Evolutionary conservation across 2,888 invertebrate genomes (phyloP).

Genomic region (Diabrotica balteata): DNA sequence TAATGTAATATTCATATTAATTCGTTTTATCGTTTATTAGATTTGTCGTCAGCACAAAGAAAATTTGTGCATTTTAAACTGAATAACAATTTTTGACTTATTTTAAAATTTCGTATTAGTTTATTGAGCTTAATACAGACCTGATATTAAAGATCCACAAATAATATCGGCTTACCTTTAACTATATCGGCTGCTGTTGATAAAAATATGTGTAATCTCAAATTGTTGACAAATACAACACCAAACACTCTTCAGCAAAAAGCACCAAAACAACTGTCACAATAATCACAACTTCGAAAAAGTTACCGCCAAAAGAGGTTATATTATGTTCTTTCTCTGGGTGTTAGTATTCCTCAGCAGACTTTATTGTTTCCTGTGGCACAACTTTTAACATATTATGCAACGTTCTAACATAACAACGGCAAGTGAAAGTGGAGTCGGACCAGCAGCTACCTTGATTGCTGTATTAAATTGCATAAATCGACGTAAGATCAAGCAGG

Average conservation of each 20-base stretch:
- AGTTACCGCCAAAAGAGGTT: constrained; percentile 9
- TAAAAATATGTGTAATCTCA: background rate
- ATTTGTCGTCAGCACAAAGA: too few species aligned
- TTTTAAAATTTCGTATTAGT: too few species aligned
- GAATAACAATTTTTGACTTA: too few species aligned
- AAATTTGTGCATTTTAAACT: too few species aligned
- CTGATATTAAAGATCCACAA: too few species aligned
- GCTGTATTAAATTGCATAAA: constrained; percentile 48
- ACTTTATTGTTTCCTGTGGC: constrained; percentile 44
- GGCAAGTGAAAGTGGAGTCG: constrained; percentile 52
- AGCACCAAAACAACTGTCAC: constrained; percentile 10
- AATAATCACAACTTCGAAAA: constrained; percentile 6
- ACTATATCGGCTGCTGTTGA: background rate
- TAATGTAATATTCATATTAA: too few species aligned
- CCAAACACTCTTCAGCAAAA: constrained; percentile 3
- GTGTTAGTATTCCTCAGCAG: constrained; percentile 29
- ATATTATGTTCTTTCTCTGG: constrained; percentile 2
- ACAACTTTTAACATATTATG: constrained; percentile 41
- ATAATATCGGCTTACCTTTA: background rate
- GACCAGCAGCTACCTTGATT: constrained; percentile 46
- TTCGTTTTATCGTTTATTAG: too few species aligned
- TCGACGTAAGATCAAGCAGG: constrained; percentile 30
- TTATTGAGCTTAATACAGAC: too few species aligned
- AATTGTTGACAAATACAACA: background rate
- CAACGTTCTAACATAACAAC: constrained; percentile 48